Evolutionary conservation across 2,113 vertebrate genomes (phyloP).

Genomic region (Meriones unguiculatus): DNA sequence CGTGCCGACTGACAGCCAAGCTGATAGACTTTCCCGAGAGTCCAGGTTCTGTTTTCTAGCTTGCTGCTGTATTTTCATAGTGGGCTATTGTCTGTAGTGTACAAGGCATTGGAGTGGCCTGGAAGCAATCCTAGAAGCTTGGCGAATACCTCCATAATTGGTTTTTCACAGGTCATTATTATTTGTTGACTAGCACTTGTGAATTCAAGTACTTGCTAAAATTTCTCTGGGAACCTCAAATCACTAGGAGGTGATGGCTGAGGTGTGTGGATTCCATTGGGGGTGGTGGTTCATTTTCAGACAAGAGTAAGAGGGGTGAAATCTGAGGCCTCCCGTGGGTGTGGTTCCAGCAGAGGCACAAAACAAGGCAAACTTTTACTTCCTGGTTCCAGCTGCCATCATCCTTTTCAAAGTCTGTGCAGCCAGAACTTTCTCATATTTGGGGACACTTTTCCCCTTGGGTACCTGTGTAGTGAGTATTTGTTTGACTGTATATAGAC

Average conservation of each 20-base stretch:
- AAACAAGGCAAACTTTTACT: accelerated
- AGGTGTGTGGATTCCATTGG: neutral
- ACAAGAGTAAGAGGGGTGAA: accelerated
- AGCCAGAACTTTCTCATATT: neutral
- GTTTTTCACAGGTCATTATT: neutral
- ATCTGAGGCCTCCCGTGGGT: accelerated
- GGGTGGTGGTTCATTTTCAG: neutral
- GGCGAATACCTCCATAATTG: neutral
- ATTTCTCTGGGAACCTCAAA: neutral
- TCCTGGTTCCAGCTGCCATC: neutral
- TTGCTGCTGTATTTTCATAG: neutral
- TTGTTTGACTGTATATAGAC: neutral
- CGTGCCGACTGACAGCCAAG: neutral
- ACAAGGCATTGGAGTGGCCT: neutral
- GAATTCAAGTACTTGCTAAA: neutral
- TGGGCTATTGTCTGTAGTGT: neutral
- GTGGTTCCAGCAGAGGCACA: neutral
- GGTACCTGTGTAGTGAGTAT: neutral
- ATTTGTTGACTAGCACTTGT: neutral
- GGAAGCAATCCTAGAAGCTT: conserved; percentile 10
- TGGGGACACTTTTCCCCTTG: neutral
- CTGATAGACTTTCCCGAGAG: conserved; percentile 40
- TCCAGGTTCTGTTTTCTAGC: neutral
- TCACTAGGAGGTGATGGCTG: neutral
- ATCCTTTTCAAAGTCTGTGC: neutral